phyloP scores from a whole-genome alignment of 2,888 invertebrate species.

The Hoplodrina ambigua region DNA sequence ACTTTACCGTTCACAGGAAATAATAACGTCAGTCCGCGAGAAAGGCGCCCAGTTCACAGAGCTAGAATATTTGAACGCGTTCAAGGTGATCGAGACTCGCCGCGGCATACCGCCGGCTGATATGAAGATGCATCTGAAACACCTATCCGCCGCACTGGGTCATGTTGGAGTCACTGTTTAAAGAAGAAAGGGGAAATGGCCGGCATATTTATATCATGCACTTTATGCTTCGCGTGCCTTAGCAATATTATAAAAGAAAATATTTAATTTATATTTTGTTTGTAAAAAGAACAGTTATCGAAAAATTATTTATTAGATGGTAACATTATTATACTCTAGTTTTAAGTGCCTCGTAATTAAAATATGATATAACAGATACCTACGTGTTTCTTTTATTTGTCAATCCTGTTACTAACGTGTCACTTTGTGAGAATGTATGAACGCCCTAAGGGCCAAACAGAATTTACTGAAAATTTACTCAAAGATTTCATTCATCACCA shows the following conservation, averaged over 20 bases:
- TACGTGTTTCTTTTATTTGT: neutral
- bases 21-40: conserved; percentile 95
- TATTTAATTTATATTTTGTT: conserved; percentile 24
- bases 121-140: conserved; percentile 93
- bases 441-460: too few species aligned
- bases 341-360: neutral
- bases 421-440: too few species aligned
- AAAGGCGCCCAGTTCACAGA: conserved; percentile 97
- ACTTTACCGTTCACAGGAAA: conserved; percentile 91
- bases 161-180: conserved; percentile 95
- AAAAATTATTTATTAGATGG: conserved; percentile 24
- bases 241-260: conserved; percentile 34
- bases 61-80: conserved; percentile 96
- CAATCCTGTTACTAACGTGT: neutral
- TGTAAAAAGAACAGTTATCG: conserved; percentile 24
- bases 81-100: conserved; percentile 94
- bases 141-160: conserved; percentile 95
- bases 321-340: neutral
- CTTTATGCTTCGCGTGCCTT: conserved; percentile 43
- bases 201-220: neutral
- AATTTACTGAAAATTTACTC: too few species aligned
- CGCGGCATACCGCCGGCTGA: conserved; percentile 88
- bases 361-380: neutral
- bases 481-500: too few species aligned
- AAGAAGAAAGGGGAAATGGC: neutral